Conservation (phyloP, 2,888 invertebrate genomes). For the Platycheirus albimanus region DNA sequence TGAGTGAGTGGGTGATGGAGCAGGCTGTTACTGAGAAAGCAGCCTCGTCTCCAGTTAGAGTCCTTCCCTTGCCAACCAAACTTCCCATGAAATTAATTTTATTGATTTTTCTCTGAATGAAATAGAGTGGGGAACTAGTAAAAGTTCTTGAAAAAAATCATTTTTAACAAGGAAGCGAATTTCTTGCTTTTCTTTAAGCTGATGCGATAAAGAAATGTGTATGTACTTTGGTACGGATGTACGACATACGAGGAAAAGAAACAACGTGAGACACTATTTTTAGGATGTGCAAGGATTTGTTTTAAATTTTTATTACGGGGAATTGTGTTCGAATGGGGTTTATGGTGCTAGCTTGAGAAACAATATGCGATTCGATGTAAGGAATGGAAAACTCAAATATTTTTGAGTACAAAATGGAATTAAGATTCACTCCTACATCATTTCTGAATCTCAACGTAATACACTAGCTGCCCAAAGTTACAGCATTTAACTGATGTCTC, state of each 20-base stretch:
- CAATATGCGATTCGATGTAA: no score
- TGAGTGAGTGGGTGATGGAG: constrained; percentile 36
- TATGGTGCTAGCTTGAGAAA: not conserved
- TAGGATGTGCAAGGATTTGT: constrained; percentile 10
- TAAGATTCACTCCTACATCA: no score
- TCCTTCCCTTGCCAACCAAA: not conserved
- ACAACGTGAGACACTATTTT: not conserved
- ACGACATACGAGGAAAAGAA: not conserved
- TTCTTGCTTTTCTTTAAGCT: not conserved
- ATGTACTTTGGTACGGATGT: not conserved
- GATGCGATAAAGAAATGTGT: constrained; percentile 1
- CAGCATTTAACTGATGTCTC: no score
- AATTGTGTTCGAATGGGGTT: not conserved
- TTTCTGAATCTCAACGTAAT: no score
- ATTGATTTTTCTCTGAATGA: constrained; percentile 22
- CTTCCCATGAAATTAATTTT: constrained; percentile 52
- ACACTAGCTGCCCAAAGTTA: no score
- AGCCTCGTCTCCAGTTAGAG: constrained; percentile 4
- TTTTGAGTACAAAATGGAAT: no score
- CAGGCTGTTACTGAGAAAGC: no score
- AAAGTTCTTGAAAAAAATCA: constrained; percentile 47
- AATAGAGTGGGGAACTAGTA: constrained; percentile 8
- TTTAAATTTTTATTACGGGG: not conserved
- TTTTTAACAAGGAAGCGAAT: constrained; percentile 46
- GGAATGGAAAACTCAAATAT: no score